Evolutionary conservation across 1,140 invertebrate species (phyloP), one percentile per base, ranked within the genome.

Genomic region (Pissodes strobi): DNA sequence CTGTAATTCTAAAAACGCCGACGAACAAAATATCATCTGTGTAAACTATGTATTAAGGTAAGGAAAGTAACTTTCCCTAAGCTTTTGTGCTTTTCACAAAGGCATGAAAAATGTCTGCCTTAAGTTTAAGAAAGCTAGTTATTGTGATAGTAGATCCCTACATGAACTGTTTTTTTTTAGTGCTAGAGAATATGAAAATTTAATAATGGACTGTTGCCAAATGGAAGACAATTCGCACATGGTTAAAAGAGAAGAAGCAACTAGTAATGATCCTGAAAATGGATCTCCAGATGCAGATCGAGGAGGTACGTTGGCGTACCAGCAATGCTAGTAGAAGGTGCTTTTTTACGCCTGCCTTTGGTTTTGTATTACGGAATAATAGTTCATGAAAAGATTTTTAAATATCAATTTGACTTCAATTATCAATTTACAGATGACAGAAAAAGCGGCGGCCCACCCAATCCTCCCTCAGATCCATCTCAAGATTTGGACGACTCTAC

Each of bases 1-100:
- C 38, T 97, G 93, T 80, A 97, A 90, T 76, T 90, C 90, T 6
- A 97, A 97, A 81, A 97, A 95, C 72, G 89, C 92, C 2, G 93
- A 98, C 63, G 94, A 97, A 76, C 93, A 97, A 79, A 96, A 94
- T 78, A 94, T 97, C 64, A 96, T 97, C 64, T 96, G 93, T 75
- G 92, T 97, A 62, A 97, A 96, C 82, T 97, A 97, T 79, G 92
- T 97, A 55, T 89, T 95, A 71, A 94, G 91, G 91, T 93, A 82
- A 51, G 68, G 13, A n/a, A n/a, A n/a, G n/a, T n/a, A n/a, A n/a
- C n/a, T n/a, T n/a, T n/a, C n/a, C n/a, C n/a, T n/a, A n/a, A n/a
- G n/a, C n/a, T n/a, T n/a, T n/a, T n/a, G n/a, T n/a, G n/a, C n/a
- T n/a, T n/a, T n/a, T n/a, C n/a, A n/a, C n/a, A n/a, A n/a, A n/a